phyloP scores from a whole-genome alignment of 2,888 invertebrate species.

The Molanna angustata region DNA sequence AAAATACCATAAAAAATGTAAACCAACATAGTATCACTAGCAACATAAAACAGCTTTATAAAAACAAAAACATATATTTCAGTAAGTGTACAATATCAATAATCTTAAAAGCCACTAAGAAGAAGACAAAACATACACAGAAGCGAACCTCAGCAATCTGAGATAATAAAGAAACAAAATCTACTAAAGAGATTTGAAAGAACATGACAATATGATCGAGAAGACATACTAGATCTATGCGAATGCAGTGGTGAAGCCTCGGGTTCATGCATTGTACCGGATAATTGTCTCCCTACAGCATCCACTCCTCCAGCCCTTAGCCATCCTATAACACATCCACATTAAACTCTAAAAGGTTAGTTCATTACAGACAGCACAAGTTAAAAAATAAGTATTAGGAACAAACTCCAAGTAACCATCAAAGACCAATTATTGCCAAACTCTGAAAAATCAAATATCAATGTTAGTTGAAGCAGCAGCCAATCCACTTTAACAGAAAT shows the following conservation, averaged over 20 bases:
- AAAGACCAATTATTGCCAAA: not conserved
- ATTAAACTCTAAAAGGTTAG: not conserved
- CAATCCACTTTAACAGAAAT: not conserved
- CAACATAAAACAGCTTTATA: no score
- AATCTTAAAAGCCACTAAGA: no score
- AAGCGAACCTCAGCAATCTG: no score
- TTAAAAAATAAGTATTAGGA: not conserved
- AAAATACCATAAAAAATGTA: no score
- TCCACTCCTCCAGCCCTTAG: slow-evolving; percentile 3
- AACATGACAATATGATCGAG: no score
- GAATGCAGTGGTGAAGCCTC: slow-evolving; percentile 83
- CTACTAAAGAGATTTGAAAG: no score
- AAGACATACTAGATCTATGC: slow-evolving; percentile 81
- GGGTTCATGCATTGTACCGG: slow-evolving; percentile 53
- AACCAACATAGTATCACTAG: no score
- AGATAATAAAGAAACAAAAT: no score
- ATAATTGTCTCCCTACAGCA: slow-evolving; percentile 1
- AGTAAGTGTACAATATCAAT: no score
- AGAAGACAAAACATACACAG: no score
- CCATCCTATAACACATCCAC: slow-evolving; percentile 5
- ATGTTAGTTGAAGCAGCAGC: not conserved
- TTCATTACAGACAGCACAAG: not conserved
- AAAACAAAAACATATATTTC: no score
- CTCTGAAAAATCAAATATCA: not conserved
- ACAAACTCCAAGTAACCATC: not conserved